Evolutionary conservation across 2,797 vertebrate genomes (phyloP).

Genomic region (Acanthornis magna): DNA sequence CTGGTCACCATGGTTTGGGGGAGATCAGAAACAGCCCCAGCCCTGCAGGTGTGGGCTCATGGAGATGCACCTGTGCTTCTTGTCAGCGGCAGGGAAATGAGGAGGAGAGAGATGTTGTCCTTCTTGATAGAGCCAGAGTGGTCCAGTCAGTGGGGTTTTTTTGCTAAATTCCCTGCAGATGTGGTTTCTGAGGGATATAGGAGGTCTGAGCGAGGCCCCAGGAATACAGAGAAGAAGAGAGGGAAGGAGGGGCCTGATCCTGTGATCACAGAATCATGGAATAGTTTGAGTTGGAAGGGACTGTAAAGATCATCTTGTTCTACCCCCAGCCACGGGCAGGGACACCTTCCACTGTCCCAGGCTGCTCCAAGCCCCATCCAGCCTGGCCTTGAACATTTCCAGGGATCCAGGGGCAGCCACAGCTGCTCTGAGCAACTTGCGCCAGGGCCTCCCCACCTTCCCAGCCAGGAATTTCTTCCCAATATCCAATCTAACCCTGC

Average conservation of each 20-base stretch:
- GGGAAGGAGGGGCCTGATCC: not conserved
- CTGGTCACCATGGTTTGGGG: fast-evolving
- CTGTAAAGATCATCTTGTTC: fast-evolving
- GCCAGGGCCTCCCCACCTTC: not conserved
- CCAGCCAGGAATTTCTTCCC: not conserved
- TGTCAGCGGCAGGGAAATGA: not conserved
- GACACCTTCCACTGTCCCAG: not conserved
- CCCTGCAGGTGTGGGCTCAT: fast-evolving
- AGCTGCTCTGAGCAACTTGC: not conserved
- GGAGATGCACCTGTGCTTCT: not conserved
- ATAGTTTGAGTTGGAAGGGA: not conserved
- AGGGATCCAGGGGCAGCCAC: not conserved
- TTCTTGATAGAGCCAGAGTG: not conserved
- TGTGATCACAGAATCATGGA: not conserved
- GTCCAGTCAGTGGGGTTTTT: fast-evolving
- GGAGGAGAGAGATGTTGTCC: not conserved
- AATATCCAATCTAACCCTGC: not conserved
- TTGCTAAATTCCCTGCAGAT: not conserved
- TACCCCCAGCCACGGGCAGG: not conserved
- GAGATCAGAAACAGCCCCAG: not conserved
- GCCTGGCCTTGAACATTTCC: fast-evolving
- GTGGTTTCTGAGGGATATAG: not conserved
- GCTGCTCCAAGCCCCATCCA: not conserved
- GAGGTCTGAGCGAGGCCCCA: not conserved
- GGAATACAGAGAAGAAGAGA: not conserved